Evolutionary conservation across 35 echinoderm and acorn worm species (phyloP).

Genomic region (Lytechinus pictus): DNA sequence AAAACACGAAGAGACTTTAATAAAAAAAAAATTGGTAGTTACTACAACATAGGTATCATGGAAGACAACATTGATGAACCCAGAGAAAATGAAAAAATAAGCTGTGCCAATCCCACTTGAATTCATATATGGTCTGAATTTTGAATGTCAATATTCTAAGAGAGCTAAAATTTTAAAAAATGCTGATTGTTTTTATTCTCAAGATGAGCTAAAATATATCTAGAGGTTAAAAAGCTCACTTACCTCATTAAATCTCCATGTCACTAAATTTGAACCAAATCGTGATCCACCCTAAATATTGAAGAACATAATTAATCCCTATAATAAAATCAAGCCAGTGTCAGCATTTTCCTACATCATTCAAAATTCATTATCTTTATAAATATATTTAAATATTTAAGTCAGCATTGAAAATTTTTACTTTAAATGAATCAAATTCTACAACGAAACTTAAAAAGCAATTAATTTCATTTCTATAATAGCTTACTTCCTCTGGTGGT

Average conservation of each 20-base stretch:
- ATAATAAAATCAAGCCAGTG: not conserved
- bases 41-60: too few species aligned
- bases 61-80: too few species aligned
- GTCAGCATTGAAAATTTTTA: not conserved
- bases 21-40: too few species aligned
- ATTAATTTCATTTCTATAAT: not conserved
- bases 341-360: not conserved
- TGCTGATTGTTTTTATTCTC: too few species aligned
- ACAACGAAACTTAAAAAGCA: not conserved
- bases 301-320: not conserved
- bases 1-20: too few species aligned
- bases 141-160: too few species aligned
- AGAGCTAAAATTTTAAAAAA: too few species aligned
- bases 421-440: not conserved
- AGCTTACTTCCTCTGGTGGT: too few species aligned
- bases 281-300: slow-evolving; percentile 30
- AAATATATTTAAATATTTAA: not conserved
- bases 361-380: not conserved
- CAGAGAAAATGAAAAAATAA: too few species aligned
- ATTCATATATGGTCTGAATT: too few species aligned
- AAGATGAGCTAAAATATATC: too few species aligned
- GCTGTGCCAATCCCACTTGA: too few species aligned
- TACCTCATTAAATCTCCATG: slow-evolving; percentile 38
- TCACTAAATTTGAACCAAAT: slow-evolving; percentile 6
- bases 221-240: not conserved